Base-by-base conservation (phyloP, 2,113 vertebrate species). In the Bubalus kerabau region DNA sequence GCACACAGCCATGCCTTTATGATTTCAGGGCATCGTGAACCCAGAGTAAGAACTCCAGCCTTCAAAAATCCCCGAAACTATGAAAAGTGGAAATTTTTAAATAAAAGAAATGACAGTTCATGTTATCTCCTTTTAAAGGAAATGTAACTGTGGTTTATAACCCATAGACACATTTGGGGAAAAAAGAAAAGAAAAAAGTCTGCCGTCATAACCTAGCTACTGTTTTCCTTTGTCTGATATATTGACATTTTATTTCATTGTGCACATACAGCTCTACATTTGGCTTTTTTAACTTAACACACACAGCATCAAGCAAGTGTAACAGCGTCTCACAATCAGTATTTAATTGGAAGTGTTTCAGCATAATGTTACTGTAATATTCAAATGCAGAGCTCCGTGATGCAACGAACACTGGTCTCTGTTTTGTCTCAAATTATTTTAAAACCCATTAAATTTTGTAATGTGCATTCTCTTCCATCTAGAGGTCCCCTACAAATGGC, bases 391-490 rank as follows among this genome's bases (percentile, higher is more conserved):
- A 54, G 40, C 71, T 36, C 5, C 0, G 32, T 7, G 30, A 32
- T 32, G 28, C 13, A 15, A 48, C 14, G 64, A 85, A 40, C 40
- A 6, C 21, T 48, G 40, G 40, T 95, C 74, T 89, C 87, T 76
- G 90, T 87, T 94, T 95, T 96, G 52, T 52, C 90, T 81, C 30
- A 92, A 94, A 94, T 94, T 91, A 85, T 82, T 89, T 91, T 81
- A 93, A 54, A 94, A 57, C 46, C 84, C 64, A 95, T 86, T 91
- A 83, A 54, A 24, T 88, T 84, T 26, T 7, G 11, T 30, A 60
- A 57, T 8, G 48, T 6, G 6, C 74, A 1, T 78, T 95, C 62
- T 57, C 43, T 90, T 87, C 87, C 32, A 2, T 90, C 87, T 71
- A 62, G 40, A 92, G 89, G 56, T 89, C 89, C 92, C 93, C 59